phyloP scores from a whole-genome alignment of 1,140 invertebrate genomes.

The Bombyx mandarina region DNA sequence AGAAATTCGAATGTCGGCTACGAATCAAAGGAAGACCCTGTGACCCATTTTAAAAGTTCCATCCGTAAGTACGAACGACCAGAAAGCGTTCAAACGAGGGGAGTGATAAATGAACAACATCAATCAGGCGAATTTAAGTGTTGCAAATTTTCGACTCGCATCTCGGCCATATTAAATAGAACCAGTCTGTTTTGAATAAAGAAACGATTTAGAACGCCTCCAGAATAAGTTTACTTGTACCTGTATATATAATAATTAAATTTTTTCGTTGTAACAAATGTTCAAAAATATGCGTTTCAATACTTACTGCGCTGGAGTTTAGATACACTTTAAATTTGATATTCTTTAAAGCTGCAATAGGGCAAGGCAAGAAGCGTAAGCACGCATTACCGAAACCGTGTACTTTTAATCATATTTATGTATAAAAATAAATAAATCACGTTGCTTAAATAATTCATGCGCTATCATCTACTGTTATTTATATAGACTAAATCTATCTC shows the following conservation, averaged over 20 bases:
- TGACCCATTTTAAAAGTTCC: slow-evolving; percentile 69
- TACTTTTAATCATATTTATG: too few relatives aligned
- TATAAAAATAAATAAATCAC: too few relatives aligned
- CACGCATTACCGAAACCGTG: too few relatives aligned
- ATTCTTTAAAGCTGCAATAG: too few relatives aligned
- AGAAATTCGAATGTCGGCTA: slow-evolving; percentile 33
- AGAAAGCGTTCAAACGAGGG: slow-evolving; percentile 43
- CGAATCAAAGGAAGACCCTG: slow-evolving; percentile 56
- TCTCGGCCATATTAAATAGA: slow-evolving; percentile 26
- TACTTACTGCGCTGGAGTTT: too few relatives aligned
- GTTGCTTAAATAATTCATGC: too few relatives aligned
- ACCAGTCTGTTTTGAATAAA: slow-evolving; percentile 33
- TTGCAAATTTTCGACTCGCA: slow-evolving; percentile 51
- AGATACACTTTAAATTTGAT: too few relatives aligned
- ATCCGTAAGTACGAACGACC: slow-evolving; percentile 36
- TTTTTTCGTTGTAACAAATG: neutral
- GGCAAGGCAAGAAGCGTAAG: too few relatives aligned
- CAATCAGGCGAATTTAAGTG: slow-evolving; percentile 65
- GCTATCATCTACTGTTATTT: too few relatives aligned
- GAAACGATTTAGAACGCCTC: slow-evolving; percentile 8
- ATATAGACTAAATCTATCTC: too few relatives aligned
- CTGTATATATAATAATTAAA: neutral
- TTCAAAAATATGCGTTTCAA: too few relatives aligned
- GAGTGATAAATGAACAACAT: slow-evolving; percentile 66
- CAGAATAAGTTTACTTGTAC: neutral